Base-by-base conservation (phyloP, 2,113 vertebrate genomes). In the Halichoeres trimaculatus region DNA sequence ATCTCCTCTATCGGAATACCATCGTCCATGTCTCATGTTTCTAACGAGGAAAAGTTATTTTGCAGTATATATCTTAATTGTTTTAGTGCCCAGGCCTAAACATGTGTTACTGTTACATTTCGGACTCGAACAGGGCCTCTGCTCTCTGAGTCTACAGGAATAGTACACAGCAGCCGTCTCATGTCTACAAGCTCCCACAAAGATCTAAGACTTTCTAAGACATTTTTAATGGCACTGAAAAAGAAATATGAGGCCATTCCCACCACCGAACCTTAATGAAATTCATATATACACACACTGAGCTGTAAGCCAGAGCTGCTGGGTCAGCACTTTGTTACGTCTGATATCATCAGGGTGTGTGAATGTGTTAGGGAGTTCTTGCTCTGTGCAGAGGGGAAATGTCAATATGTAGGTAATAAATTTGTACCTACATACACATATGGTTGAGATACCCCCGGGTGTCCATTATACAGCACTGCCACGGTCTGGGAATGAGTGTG, bases 211-310 rank as follows among this genome's bases (percentile, higher is more conserved):
- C 54, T 22, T 23, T 58, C 23, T 35, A 14, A 70, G 38, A 52
- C 48, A 9, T 10, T 69, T 61, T 40, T 41, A 47, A 40, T 26
- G 30, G 22, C 23, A 8, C 35, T 53, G 55, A 23, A 8, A n/a
- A 61, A 84, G 48, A 87, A 79, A 78, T 45, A 54, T 20, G 59
- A 52, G 56, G 14, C 48, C 58, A 12, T 23, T 22, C 38, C 58
- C 26, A 55, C 11, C 1, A n/a, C 53, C 22, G 56, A 70, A 64
- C 34, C 63, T 43, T 52, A 74, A 67, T 56, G 19, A 48, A 26
- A 48, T 68, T 38, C 38, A 38, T 22, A 55, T 20, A 9, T 41
- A 16, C 58, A 57, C 43, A 57, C 43, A 16, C 47, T 26, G 20
- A 17, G 23, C 60, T 62, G 43, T 1, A 9, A 43, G 45, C 70